These are phyloP conservation scores for Virgularia gustaviana DNA, from an alignment of 92 coral and sea anemone species.

Conservation along the genomic window DNA sequence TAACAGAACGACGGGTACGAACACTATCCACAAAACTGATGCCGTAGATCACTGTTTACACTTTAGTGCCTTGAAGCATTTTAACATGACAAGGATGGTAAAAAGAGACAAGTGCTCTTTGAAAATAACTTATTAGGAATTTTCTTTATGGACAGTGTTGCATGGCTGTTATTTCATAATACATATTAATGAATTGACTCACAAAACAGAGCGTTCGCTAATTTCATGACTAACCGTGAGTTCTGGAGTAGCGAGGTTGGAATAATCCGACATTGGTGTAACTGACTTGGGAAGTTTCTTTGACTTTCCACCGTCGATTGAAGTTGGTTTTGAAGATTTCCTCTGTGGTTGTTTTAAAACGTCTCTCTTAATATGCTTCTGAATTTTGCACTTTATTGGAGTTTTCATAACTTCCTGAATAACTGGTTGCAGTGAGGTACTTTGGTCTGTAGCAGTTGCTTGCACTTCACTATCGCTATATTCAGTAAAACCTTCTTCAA, in stretches of 20 bases:
- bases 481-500: constrained; percentile 50
- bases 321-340: not conserved
- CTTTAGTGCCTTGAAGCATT: too few relatives aligned
- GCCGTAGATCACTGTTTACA: too few relatives aligned
- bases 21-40: too few relatives aligned
- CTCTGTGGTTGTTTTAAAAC: not conserved
- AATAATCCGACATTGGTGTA: constrained; percentile 94
- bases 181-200: too few relatives aligned
- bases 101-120: too few relatives aligned
- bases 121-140: too few relatives aligned
- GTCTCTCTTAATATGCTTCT: not conserved
- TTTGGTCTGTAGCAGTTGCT: constrained; percentile 7
- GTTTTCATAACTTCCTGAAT: not conserved
- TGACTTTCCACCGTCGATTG: constrained; percentile 25
- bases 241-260: constrained; percentile 80
- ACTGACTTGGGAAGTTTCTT: too few relatives aligned
- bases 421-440: not conserved
- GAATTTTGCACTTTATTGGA: constrained; percentile 17
- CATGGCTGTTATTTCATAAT: too few relatives aligned
- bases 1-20: too few relatives aligned
- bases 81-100: too few relatives aligned
- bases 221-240: constrained; percentile 53
- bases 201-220: not conserved
- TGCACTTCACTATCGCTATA: constrained; percentile 18
- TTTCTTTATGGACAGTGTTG: too few relatives aligned